Evolutionary conservation across 2,113 vertebrate species (phyloP).

Genomic region (Sciurus niger): DNA sequence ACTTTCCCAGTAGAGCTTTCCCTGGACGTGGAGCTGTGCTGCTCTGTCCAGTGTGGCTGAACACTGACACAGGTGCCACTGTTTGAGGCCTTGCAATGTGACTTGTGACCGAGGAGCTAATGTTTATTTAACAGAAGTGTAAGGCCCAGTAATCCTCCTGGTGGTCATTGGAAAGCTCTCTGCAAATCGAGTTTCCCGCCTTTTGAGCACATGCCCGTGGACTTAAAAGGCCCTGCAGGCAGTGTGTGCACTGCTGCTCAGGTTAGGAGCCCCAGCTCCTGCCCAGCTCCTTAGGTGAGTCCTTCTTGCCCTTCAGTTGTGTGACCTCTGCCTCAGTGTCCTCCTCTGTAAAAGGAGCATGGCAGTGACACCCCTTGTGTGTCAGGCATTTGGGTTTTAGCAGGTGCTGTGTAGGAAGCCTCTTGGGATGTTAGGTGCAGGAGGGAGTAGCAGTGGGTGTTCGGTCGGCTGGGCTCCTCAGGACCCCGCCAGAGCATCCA

Average conservation of each 20-base stretch:
- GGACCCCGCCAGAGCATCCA: not conserved
- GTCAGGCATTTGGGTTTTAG: not conserved
- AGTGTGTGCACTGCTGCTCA: rapidly evolving
- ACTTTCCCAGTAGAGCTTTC: no score
- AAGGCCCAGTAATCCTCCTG: not conserved
- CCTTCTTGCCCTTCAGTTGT: not conserved
- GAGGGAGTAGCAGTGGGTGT: rapidly evolving
- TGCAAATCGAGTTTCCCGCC: no score
- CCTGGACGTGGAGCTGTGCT: not conserved
- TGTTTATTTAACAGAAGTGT: not conserved
- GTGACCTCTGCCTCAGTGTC: not conserved
- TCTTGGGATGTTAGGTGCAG: rapidly evolving
- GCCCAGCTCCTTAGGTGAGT: not conserved
- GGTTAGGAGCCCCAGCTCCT: not conserved
- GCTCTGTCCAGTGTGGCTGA: no score
- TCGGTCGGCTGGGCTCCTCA: not conserved
- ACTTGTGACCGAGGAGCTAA: no score
- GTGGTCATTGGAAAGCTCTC: no score
- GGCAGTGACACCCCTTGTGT: not conserved
- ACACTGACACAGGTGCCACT: rapidly evolving
- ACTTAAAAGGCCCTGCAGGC: rapidly evolving
- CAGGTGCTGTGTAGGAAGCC: no score
- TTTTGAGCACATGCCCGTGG: rapidly evolving
- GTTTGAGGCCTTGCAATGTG: rapidly evolving
- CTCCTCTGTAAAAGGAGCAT: not conserved